Evolutionary conservation across 2,797 vertebrate genomes (phyloP), one percentile per base, ranked within the genome.

Genomic region (Fundulus diaphanus): DNA sequence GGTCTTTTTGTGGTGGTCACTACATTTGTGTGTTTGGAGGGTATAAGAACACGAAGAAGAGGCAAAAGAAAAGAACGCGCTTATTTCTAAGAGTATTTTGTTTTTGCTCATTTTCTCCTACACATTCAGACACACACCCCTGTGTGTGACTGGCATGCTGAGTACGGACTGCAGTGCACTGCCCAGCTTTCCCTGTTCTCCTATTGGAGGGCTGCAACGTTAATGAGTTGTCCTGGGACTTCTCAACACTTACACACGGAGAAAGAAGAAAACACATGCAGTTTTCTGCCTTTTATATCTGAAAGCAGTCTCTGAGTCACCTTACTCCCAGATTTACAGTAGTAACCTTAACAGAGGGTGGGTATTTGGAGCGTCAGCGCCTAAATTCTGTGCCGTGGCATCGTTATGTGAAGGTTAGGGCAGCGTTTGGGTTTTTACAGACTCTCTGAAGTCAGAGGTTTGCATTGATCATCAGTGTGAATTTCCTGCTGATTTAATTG

Each of bases 181-280:
- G 83, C 88, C 88, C 88, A 52, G 81, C 85, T 87, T 79, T 81
- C 70, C 80, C 76, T 76, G 73, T 82, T 89, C 88, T 83, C 78
- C 66, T 83, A 57, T 31, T 42, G 72, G 82, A 80, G 79, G 87
- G 73, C 77, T 89, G 20, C 72, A 74, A 80, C 83, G 86, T 81
- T 93, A 94, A 95, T 92, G 85, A 94, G 92, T 89, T 90, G 89
- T 90, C 89, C 83, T 90, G 92, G 91, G 92, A 94, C 79, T 78
- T 57, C 73, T 82, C 76, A 74, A 81, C 73, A 80, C 75, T 42
- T 70, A 73, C 80, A 77, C 59, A 70, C 65, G 40, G 1, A 80
- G 35, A 31, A 66, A 27, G 66, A 71, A 56, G 59, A 63, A 59
- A 9, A 66, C 51, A 66, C 56, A 72, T 61, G 18, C 70, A 68